Evolutionary conservation across 2,797 vertebrate genomes (phyloP), one percentile per base, ranked within the genome.

Genomic region (Sebastolobus altivelis): DNA sequence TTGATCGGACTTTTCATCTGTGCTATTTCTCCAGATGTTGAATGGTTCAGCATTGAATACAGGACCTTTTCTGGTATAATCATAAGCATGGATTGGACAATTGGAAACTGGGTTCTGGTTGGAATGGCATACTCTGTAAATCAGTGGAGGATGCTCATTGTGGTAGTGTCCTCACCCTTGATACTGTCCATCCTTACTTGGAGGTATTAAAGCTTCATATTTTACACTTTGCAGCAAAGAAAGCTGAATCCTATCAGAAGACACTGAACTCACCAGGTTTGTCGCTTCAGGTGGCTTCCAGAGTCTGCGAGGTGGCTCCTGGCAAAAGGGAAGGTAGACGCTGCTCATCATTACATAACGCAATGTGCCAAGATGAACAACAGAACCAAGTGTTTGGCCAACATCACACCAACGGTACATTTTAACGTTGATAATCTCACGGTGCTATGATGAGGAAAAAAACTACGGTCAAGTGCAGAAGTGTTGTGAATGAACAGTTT

Each of bases 141-240:
- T 6, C 92, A 94, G 20, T 96, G 95, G 95, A 86, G 92, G 70
- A 83, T 87, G 80, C 92, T 95, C 27, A 87, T 93, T 22, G 14
- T 95, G 59, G 84, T 58, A 9, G 91, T 85, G 38, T 96, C 95
- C 2, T 94, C 93, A 6, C 97, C 97, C 3, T 95, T 97, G 35
- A 84, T 94, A 43, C 82, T 94, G 73, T 91, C 96, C 71, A 61
- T 97, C 33, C 1, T 93, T n/a, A 10, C 73, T 22, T 90, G 86
- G 86, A 83, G 72, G 88, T 90, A 40, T 62, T 14, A 0, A 66
- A 59, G 1, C 55, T 71, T 75, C 1, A 35, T 4, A n/a, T 56
- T 49, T 43, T 20, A 31, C 16, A 35, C 1, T 40, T 63, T 72
- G 27, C 6, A 31, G 10, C 18, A 29, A 52, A 22, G 40, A 65